Percentiles rank a stretch among this genome's conserved stretches.
Evolutionary conservation across 2,888 invertebrate species (phyloP).

Genomic region (Chromoteleia sp.): DNA sequence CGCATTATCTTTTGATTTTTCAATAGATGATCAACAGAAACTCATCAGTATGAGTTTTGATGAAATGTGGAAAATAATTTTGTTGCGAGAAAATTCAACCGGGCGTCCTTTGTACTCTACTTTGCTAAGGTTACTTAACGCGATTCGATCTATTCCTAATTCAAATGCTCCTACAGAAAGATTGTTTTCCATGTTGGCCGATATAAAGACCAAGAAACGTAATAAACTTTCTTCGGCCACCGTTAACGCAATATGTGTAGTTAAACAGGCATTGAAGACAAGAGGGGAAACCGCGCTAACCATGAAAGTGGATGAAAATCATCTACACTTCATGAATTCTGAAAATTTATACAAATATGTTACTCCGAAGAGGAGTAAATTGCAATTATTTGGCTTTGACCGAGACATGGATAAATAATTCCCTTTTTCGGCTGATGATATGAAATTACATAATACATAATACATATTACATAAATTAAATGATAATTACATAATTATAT

Average conservation of each 20-base stretch:
- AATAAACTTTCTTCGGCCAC: background rate
- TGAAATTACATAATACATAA: too few relatives aligned
- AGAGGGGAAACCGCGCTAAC: slow-evolving; percentile 7
- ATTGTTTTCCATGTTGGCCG: slow-evolving; percentile 22
- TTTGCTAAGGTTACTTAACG: background rate
- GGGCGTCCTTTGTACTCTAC: too few relatives aligned
- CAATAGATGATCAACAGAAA: background rate
- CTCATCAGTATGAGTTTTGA: too few relatives aligned
- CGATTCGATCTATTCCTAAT: slow-evolving; percentile 3
- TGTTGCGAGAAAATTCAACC: too few relatives aligned
- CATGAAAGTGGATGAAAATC: background rate
- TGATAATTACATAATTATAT: too few relatives aligned
- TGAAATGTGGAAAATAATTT: slow-evolving; percentile 5
- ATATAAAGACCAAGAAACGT: slow-evolving; percentile 9
- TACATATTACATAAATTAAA: too few relatives aligned
- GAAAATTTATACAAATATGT: slow-evolving; percentile 10
- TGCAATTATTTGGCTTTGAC: too few relatives aligned
- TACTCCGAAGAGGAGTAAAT: too few relatives aligned
- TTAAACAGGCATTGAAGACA: background rate
- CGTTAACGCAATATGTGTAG: background rate
- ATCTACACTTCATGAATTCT: slow-evolving; percentile 4
- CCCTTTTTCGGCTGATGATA: too few relatives aligned
- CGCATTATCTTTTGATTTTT: background rate
- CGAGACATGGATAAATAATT: too few relatives aligned
- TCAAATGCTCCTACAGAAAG: slow-evolving; percentile 21